Evolutionary conservation across 1,140 invertebrate genomes (phyloP).

Genomic region (Scaptomyza pallida): DNA sequence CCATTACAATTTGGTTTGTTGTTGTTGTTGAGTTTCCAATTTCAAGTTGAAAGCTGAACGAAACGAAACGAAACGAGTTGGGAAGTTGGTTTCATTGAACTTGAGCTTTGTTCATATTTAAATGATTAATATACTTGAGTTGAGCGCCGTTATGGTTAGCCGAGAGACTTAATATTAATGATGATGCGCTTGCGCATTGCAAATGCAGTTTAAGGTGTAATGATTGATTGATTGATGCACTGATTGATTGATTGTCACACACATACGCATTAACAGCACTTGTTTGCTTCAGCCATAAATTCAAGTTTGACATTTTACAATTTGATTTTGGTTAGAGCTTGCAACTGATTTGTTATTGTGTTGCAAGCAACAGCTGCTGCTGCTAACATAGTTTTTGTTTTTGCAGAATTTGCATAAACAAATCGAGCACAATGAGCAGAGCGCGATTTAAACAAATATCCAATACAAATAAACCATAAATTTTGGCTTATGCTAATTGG

Average conservation of each 20-base stretch:
- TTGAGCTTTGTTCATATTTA: constrained; percentile 18
- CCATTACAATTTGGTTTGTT: constrained; percentile 45
- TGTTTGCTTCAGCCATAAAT: constrained; percentile 14
- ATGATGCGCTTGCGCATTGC: constrained; percentile 19
- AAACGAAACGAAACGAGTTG: constrained; percentile 21
- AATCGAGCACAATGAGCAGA: constrained; percentile 37
- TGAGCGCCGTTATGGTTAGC: constrained; percentile 9
- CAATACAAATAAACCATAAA: constrained; percentile 68
- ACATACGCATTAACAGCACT: constrained; percentile 35
- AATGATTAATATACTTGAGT: constrained; percentile 9
- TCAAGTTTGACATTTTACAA: constrained; percentile 12
- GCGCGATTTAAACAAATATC: constrained; percentile 58
- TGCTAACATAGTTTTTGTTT: not conserved
- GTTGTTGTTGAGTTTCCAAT: constrained; percentile 34
- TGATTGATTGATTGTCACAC: constrained; percentile 41
- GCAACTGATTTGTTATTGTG: constrained; percentile 26
- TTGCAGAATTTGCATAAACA: constrained; percentile 46
- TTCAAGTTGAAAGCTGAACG: constrained; percentile 49
- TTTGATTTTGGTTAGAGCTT: not conserved
- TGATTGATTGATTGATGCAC: constrained; percentile 21
- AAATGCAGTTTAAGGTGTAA: not conserved
- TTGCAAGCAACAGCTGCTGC: constrained; percentile 1
- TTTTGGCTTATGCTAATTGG: constrained; percentile 68
- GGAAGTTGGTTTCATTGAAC: constrained; percentile 35
- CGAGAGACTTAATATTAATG: constrained; percentile 15